phyloP scores from a whole-genome alignment of 2,797 vertebrate genomes.

The Alcedo atthis region DNA sequence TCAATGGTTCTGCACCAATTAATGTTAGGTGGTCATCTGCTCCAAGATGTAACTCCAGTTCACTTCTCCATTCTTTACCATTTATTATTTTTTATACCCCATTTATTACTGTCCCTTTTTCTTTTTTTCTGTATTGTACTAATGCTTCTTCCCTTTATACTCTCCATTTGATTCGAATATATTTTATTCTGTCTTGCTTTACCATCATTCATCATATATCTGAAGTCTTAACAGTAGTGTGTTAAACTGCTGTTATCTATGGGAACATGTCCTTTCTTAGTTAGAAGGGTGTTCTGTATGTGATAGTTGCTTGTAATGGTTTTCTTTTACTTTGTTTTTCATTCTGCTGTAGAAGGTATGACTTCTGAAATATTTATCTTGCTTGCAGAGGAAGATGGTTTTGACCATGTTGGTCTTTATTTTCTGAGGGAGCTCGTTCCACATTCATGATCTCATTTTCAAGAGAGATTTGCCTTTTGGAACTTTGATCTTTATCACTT shows the following conservation, averaged over 20 bases:
- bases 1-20: background rate
- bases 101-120: background rate
- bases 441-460: background rate
- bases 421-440: background rate
- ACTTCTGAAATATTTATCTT: background rate
- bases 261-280: background rate
- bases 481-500: background rate
- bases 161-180: background rate
- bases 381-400: background rate
- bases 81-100: background rate
- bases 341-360: background rate
- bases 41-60: background rate
- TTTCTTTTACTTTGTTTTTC: background rate
- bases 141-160: background rate
- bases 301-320: background rate
- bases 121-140: background rate
- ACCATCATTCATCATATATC: background rate
- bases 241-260: background rate
- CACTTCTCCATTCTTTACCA: background rate
- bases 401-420: background rate
- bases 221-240: background rate
- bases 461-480: background rate
- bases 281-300: background rate
- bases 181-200: background rate
- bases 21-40: background rate